Conservation (phyloP, 1,140 invertebrate species). For the Calosoma granatense region DNA sequence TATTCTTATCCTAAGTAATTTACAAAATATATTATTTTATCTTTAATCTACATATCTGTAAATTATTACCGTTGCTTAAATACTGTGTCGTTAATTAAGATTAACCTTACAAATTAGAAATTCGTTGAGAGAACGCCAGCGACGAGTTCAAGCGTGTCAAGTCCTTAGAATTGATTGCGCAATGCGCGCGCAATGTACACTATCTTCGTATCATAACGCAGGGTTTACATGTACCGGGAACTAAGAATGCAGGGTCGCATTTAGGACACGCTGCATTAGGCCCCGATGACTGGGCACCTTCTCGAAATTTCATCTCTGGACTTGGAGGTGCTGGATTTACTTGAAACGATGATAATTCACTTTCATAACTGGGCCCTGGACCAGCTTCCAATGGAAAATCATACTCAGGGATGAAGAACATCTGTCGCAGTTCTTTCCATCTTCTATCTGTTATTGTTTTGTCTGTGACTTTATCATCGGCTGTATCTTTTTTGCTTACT, state of each 20-base stretch:
- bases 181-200: neutral
- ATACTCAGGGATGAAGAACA: conserved; percentile 31
- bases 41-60: neutral
- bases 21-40: neutral
- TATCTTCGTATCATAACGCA: conserved; percentile 1
- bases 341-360: conserved; percentile 27
- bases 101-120: neutral
- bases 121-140: no score
- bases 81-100: neutral
- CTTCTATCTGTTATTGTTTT: conserved; percentile 11
- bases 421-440: conserved; percentile 25
- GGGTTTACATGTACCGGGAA: conserved; percentile 5
- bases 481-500: neutral
- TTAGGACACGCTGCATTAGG: neutral
- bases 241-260: conserved; percentile 3
- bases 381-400: conserved; percentile 29
- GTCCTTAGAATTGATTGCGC: no score
- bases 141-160: neutral
- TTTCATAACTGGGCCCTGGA: conserved; percentile 25
- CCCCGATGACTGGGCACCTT: neutral
- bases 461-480: neutral
- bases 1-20: neutral
- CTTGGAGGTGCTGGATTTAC: conserved; percentile 15
- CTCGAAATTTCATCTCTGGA: neutral
- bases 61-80: neutral